Evolutionary conservation across 2,113 vertebrate species (phyloP).

Genomic region (Phaethornis superciliosus): DNA sequence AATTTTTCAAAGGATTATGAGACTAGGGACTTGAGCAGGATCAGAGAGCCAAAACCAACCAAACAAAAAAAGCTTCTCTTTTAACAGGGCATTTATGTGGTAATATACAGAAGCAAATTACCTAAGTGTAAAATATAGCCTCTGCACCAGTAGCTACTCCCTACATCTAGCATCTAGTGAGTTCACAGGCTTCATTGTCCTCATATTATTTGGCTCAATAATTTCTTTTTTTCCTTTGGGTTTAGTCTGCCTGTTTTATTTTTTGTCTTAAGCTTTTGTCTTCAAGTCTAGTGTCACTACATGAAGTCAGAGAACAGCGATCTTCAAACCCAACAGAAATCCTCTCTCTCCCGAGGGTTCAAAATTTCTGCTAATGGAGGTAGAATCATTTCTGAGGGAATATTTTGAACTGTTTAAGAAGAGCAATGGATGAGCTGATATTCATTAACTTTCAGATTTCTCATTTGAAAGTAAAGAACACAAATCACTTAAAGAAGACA

Average conservation of each 20-base stretch:
- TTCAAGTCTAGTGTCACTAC: neutral
- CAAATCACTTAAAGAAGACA: conserved; percentile 36
- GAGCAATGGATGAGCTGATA: neutral
- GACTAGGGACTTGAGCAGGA: neutral
- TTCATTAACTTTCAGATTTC: conserved; percentile 46
- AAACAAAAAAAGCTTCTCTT: accelerated
- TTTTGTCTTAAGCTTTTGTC: conserved; percentile 7
- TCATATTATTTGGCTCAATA: neutral
- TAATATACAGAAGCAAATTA: neutral
- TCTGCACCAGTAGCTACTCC: neutral
- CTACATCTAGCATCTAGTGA: neutral
- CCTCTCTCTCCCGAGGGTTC: neutral
- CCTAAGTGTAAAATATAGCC: neutral
- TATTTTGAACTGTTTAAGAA: conserved; percentile 61
- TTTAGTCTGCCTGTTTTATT: neutral
- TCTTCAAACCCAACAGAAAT: conserved; percentile 14
- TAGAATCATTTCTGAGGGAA: conserved; percentile 45
- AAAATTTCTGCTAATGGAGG: conserved; percentile 44
- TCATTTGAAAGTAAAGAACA: conserved; percentile 23
- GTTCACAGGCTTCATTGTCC: neutral
- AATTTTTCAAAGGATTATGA: neutral
- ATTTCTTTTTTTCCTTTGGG: neutral
- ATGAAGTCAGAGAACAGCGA: conserved; percentile 21
- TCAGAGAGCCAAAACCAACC: neutral
- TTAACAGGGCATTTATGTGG: neutral